Evolutionary conservation across 2,797 vertebrate species (phyloP), one percentile per base, ranked within the genome.

Genomic region (Clarias fuscus): DNA sequence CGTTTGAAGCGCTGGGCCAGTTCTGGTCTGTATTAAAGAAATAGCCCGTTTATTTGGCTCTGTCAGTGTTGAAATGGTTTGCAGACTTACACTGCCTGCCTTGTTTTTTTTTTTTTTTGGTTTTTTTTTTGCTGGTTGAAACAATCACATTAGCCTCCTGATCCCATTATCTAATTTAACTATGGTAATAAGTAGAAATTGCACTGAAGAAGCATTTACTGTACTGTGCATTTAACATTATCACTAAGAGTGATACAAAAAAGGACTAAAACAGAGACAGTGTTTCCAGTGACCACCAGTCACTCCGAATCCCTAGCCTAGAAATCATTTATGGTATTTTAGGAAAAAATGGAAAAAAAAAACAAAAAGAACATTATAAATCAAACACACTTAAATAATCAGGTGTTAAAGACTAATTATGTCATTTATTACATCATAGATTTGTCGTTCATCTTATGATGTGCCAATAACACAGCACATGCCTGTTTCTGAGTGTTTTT

Each of bases 21-120:
- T 90, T 93, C 93, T 94, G 94, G 92, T 94, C 92, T 91, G 89
- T 92, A 94, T 95, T 94, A 94, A 90, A 95, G 93, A 91, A 93
- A 92, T 82, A 89, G 90, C 82, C 91, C 88, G 90, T 93, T 95
- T 91, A 93, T 95, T 94, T 93, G 88, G 92, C 92, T 82, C 91
- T 91, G 93, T 95, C 93, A 91, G 86, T 75, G 48, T 65, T 84
- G 88, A 94, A 93, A 95, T 90, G 90, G 89, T 87, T 93, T 91
- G 92, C 91, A 92, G 92, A 91, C 91, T 89, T 79, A 20, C 90
- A 91, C 89, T 90, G 91, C 91, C 90, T 90, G 86, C 89, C 80
- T 85, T 53, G 75, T 14, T 37, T 48, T 37, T 53, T 84, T 91
- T 77, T 72, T 93, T 37, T 27, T 43, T 71, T 24, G 30, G 83